Evolutionary conservation across 1,140 invertebrate genomes (phyloP).

Genomic region (Stenopsyche tienmushanensis): DNA sequence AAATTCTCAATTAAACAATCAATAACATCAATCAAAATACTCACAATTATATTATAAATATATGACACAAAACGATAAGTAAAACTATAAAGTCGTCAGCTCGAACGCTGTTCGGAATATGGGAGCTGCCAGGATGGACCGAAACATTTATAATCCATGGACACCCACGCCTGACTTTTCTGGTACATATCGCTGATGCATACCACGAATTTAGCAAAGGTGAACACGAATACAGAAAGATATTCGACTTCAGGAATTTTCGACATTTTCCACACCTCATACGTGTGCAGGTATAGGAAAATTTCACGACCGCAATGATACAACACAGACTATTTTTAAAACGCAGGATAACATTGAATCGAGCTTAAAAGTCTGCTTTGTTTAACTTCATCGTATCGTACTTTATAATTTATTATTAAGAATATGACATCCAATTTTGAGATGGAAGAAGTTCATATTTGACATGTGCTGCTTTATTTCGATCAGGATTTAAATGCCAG

Average conservation of each 20-base stretch:
- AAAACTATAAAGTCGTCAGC: constrained; percentile 8
- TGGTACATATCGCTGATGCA: constrained; percentile 12
- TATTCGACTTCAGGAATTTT: constrained; percentile 20
- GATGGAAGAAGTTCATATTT: too few species aligned
- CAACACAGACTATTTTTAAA: neutral
- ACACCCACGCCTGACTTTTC: constrained; percentile 16
- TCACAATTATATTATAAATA: constrained; percentile 1
- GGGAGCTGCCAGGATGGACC: neutral
- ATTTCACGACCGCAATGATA: too few species aligned
- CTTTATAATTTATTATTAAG: too few species aligned
- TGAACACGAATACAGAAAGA: constrained; percentile 7
- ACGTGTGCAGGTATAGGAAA: constrained; percentile 3
- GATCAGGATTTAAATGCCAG: too few species aligned
- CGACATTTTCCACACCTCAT: neutral
- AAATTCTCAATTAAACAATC: too few species aligned
- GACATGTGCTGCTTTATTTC: too few species aligned
- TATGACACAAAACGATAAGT: constrained; percentile 1
- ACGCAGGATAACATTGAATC: too few species aligned
- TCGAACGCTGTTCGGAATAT: constrained; percentile 7
- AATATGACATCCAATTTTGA: too few species aligned
- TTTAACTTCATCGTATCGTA: too few species aligned
- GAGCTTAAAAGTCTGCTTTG: too few species aligned
- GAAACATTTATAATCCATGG: constrained; percentile 13
- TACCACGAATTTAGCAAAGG: constrained; percentile 16
- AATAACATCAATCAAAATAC: too few species aligned